Evolutionary conservation across 2,797 vertebrate genomes (phyloP), one percentile per base, ranked within the genome.

Genomic region (Lutjanus argentimaculatus): DNA sequence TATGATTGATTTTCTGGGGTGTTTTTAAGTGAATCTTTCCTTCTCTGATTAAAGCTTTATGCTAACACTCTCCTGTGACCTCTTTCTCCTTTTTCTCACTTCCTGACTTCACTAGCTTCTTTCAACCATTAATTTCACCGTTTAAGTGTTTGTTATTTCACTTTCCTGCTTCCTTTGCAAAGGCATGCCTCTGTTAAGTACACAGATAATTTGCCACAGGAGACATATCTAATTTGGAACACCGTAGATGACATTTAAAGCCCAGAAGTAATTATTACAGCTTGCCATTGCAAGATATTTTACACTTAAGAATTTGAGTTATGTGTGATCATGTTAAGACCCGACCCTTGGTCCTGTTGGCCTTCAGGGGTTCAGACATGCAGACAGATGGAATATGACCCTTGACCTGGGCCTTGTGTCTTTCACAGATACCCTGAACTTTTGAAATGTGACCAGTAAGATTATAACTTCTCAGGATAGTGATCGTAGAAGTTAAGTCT

Each of bases 1-100:
- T 72, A 22, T 77, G 61, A 72, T 68, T 83, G 48, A 77, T 80
- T 64, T 56, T 19, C 87, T 84, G 30, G 30, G 3, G 30, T 81
- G 30, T 89, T 84, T 83, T 79, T 10, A 36, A 72, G 43, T 84
- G 85, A 82, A 75, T 76, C 66, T 80, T 77, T 91, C 57, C 67
- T 86, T 84, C 64, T 86, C 75, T 89, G 73, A 94, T 95, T 94
- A 96, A 94, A 94, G 82, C 87, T 90, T 89, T 67, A 68, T 90
- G 65, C 81, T 91, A 85, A 92, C 88, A 79, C 81, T 85, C 67
- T 86, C 22, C 72, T 88, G 40, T 79, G 85, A 89, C 61, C 75
- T 92, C 52, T 55, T 88, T 85, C 76, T 93, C 58, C 81, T 89
- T 91, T 73, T 86, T 83, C 86, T 72, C 9, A 67, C 87, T 93